These are phyloP conservation scores for Eudyptes chrysolophus DNA, from an alignment of 2,113 vertebrate genomes.

Conservation along the genomic window DNA sequence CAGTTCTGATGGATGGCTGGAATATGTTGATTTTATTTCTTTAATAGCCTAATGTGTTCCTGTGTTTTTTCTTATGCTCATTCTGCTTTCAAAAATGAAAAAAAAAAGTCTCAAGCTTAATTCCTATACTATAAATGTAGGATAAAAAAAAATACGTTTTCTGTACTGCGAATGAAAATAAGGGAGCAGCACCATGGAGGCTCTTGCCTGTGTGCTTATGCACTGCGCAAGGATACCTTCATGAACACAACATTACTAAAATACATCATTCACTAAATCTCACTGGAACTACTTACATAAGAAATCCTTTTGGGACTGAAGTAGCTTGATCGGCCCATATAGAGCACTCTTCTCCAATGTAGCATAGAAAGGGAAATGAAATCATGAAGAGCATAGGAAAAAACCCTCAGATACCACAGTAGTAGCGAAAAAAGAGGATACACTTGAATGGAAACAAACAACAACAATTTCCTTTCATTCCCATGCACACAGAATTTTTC, in stretches of 20 bases:
- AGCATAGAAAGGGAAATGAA: neutral
- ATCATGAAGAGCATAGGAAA: neutral
- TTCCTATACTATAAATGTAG: neutral
- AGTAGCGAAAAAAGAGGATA: neutral
- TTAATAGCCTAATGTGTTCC: neutral
- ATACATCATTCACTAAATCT: neutral
- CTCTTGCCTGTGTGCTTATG: neutral
- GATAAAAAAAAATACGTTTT: neutral
- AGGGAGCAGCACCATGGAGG: neutral
- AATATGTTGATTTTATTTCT: neutral
- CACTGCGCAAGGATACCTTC: neutral
- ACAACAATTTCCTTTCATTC: neutral
- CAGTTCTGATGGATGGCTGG: neutral
- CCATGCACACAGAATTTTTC: neutral
- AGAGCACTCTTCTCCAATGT: neutral
- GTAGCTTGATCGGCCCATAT: neutral
- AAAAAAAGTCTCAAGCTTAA: neutral
- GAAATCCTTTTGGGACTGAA: neutral
- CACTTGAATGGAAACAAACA: neutral
- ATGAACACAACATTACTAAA: neutral
- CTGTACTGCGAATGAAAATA: neutral
- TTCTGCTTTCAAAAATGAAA: neutral
- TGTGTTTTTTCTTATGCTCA: neutral
- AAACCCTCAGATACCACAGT: neutral
- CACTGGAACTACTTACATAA: neutral